Percentiles rank a stretch among this genome's conserved stretches.
These are phyloP conservation scores for Limnephilus auricula DNA, from an alignment of 2,888 invertebrate species.

Conservation along the genomic window DNA sequence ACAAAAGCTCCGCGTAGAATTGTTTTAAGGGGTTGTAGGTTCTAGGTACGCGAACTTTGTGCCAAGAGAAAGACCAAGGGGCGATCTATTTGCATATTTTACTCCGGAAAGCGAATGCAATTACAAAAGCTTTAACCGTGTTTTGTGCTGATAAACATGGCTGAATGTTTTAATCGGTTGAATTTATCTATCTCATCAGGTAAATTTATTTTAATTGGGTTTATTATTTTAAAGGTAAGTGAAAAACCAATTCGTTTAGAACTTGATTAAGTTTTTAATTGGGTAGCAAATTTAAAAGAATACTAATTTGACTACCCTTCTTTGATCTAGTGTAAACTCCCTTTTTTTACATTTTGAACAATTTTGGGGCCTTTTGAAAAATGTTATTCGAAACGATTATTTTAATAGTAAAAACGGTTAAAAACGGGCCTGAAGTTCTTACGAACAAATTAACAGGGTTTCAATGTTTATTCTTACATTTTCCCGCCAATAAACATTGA, in stretches of 20 bases:
- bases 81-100: constrained; percentile 59
- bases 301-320: not conserved
- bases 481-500: no score
- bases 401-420: no score
- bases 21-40: constrained; percentile 60
- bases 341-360: no score
- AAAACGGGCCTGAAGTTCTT: no score
- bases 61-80: constrained; percentile 12
- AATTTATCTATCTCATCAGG: not conserved
- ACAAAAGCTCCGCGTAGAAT: constrained; percentile 58
- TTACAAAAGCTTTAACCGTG: constrained; percentile 34
- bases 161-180: not conserved
- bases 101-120: constrained; percentile 39
- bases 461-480: no score
- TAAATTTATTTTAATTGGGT: not conserved
- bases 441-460: no score
- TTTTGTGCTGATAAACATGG: constrained; percentile 1
- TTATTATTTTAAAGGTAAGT: not conserved
- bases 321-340: not conserved
- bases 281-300: no score
- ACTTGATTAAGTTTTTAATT: no score
- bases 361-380: no score
- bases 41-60: constrained; percentile 49
- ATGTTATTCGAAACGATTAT: no score
- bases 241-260: not conserved